Evolutionary conservation across 2,797 vertebrate species (phyloP).

Genomic region (Gorsachius magnificus): DNA sequence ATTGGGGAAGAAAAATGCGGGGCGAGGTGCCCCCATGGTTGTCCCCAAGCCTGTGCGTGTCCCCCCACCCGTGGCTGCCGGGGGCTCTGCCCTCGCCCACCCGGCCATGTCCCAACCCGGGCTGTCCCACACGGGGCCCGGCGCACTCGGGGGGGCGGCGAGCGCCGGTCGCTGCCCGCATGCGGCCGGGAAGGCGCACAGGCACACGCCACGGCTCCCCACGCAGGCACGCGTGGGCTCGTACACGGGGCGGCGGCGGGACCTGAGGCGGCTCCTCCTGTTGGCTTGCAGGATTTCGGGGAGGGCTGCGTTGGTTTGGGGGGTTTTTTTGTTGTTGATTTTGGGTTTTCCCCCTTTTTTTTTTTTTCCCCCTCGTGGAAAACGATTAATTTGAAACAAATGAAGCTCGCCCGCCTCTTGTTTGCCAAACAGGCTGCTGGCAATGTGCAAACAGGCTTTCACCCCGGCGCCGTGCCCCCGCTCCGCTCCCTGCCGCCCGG

Average conservation of each 20-base stretch:
- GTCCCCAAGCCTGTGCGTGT: neutral
- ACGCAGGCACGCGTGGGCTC: neutral
- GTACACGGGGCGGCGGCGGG: neutral
- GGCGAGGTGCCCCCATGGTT: neutral
- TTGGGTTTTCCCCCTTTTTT: too few relatives aligned
- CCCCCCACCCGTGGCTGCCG: neutral
- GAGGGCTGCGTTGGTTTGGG: neutral
- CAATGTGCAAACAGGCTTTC: conserved; percentile 50
- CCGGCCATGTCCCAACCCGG: too few relatives aligned
- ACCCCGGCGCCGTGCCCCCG: neutral
- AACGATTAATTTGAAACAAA: conserved; percentile 31
- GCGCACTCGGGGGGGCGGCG: neutral
- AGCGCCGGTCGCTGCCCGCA: neutral
- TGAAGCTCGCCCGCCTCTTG: conserved; percentile 27
- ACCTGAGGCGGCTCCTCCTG: neutral
- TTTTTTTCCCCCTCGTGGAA: neutral
- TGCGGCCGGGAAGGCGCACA: neutral
- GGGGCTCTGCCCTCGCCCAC: neutral
- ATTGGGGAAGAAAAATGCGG: too few relatives aligned
- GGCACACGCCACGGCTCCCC: neutral
- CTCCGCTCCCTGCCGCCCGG: neutral
- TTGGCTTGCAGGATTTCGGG: neutral
- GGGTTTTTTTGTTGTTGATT: too few relatives aligned
- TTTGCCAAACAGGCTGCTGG: conserved; percentile 58
- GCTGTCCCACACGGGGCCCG: neutral